phyloP scores from a whole-genome alignment of 2,113 vertebrate species.

The Kryptolebias marmoratus region DNA sequence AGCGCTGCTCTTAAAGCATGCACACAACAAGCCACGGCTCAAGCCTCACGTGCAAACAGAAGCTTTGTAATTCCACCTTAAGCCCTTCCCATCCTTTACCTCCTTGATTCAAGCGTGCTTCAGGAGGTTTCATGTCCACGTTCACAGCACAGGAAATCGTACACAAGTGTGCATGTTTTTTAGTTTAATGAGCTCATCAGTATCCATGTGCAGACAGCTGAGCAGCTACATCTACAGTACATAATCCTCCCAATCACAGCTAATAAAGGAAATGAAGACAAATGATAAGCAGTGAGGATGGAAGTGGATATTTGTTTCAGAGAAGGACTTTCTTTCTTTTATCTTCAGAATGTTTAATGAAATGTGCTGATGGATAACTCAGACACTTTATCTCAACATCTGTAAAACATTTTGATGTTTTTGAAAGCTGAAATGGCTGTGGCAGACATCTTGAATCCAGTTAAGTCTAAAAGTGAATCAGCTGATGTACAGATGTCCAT shows the following conservation, averaged over 20 bases:
- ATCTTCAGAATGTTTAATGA: slow-evolving; percentile 2
- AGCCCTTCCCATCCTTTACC: not conserved
- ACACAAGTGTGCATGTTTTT: slow-evolving; percentile 36
- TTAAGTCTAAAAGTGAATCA: too few relatives aligned
- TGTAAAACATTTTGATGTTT: too few relatives aligned
- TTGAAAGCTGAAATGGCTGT: too few relatives aligned
- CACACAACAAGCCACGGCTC: not conserved
- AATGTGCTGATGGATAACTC: not conserved
- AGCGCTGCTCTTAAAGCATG: not conserved
- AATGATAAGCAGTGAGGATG: not conserved
- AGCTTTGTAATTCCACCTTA: not conserved
- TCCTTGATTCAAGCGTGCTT: slow-evolving; percentile 3
- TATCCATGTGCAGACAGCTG: too few relatives aligned
- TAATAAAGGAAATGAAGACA: slow-evolving; percentile 53
- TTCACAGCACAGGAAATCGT: not conserved
- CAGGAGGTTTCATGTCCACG: slow-evolving; percentile 1
- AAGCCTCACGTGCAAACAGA: slow-evolving; percentile 1
- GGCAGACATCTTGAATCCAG: too few relatives aligned
- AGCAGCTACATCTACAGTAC: not conserved
- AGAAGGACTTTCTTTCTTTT: not conserved
- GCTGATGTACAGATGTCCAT: too few relatives aligned
- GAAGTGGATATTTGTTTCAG: not conserved
- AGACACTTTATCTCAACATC: too few relatives aligned
- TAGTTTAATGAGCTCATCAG: not conserved
- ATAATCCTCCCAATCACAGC: slow-evolving; percentile 45